phyloP scores from a whole-genome alignment of 30 jellyfish, hydroid and myxozoan species.

The Rhopilema esculentum region DNA sequence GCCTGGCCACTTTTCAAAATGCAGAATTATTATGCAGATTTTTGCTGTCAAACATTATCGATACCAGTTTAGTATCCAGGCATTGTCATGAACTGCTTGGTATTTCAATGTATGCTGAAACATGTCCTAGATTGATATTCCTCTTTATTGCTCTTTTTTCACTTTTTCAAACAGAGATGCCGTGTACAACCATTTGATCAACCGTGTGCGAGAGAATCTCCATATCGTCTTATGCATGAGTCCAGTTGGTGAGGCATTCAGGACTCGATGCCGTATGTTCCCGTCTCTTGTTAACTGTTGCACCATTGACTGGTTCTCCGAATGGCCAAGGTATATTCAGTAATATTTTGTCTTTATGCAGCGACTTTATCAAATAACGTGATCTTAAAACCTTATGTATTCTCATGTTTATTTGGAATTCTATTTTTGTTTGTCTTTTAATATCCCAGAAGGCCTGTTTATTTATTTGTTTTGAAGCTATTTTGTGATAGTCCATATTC shows the following conservation, averaged over 20 bases:
- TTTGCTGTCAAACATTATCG: too few relatives aligned
- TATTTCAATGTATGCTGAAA: too few relatives aligned
- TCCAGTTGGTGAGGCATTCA: constrained; percentile 97
- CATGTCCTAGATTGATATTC: background rate
- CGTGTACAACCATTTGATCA: constrained; percentile 76
- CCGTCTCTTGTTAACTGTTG: constrained; percentile 96
- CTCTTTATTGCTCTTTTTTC: background rate
- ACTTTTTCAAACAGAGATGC: constrained; percentile 82
- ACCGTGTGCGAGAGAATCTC: constrained; percentile 89
- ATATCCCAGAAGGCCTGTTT: too few relatives aligned
- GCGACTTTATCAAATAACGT: too few relatives aligned
- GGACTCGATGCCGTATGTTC: constrained; percentile 97
- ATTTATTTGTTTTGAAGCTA: too few relatives aligned
- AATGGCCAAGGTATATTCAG: constrained; percentile 90
- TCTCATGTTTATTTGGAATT: too few relatives aligned
- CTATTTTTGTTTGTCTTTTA: background rate
- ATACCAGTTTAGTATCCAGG: too few relatives aligned
- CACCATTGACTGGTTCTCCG: constrained; percentile 97
- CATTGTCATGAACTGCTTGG: too few relatives aligned
- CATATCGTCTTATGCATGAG: constrained; percentile 95
- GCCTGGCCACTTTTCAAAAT: background rate
- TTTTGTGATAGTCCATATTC: too few relatives aligned
- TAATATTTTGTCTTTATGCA: background rate
- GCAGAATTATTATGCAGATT: background rate
- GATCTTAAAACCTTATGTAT: too few relatives aligned